Conservation (phyloP, 2,113 vertebrate genomes). For the Actinemys pallida region DNA sequence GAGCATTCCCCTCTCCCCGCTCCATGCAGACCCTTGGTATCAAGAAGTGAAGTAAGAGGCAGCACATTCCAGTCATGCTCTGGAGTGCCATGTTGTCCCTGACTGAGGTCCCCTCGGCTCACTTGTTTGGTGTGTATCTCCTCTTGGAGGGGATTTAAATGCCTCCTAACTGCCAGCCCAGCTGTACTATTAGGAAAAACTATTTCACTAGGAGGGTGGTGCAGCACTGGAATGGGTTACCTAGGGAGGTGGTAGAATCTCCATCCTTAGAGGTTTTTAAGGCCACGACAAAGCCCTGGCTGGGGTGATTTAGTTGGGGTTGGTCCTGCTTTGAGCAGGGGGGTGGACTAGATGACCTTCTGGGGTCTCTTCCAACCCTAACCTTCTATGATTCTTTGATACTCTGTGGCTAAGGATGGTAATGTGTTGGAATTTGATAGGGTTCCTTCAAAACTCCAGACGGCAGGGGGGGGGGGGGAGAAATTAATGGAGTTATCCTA, state of each 20-base stretch:
- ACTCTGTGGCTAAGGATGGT: background rate
- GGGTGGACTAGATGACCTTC: no score
- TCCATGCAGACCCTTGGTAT: slow-evolving; percentile 7
- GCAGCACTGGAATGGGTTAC: no score
- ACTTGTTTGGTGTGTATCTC: background rate
- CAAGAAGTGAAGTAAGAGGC: slow-evolving; percentile 25
- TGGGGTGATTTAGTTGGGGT: no score
- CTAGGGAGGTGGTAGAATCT: no score
- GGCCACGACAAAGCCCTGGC: no score
- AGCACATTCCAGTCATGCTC: slow-evolving; percentile 37
- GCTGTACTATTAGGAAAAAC: background rate
- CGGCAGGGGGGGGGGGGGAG: no score
- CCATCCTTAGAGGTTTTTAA: no score
- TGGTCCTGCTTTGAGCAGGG: no score
- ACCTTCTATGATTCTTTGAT: no score
- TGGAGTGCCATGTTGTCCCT: background rate
- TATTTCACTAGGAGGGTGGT: no score
- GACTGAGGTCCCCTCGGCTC: slow-evolving; percentile 36
- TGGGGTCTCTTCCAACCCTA: no score
- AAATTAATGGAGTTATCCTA: no score
- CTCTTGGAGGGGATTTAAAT: background rate
- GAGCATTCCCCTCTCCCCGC: slow-evolving; percentile 46
- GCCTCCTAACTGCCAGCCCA: background rate
- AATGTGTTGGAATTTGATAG: background rate
- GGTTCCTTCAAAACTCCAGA: background rate